Conservation (phyloP, 2,113 vertebrate species). For the Aegypius monachus region DNA sequence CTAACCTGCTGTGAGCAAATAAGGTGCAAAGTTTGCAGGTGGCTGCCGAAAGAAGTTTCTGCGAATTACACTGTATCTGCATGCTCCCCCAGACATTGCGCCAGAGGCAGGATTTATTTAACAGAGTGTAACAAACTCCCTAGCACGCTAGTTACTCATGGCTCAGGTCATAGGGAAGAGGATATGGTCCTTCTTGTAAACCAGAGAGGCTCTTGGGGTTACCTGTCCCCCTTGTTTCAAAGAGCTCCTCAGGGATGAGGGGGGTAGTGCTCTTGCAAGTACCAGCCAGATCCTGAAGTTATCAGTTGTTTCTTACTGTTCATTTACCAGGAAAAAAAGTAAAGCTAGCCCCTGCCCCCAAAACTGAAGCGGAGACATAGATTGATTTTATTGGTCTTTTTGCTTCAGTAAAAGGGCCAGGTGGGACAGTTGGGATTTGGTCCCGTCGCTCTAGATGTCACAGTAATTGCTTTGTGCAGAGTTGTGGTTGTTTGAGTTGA, state of each 20-base stretch:
- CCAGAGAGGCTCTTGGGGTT: not conserved
- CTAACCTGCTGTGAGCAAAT: not conserved
- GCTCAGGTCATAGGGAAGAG: not conserved
- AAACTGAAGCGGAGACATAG: not conserved
- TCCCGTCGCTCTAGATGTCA: not conserved
- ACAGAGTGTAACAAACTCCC: not conserved
- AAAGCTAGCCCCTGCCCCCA: not conserved
- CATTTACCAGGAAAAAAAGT: not conserved
- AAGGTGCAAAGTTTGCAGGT: constrained; percentile 48
- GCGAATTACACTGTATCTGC: not conserved
- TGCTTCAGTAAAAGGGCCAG: not conserved
- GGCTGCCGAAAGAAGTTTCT: constrained; percentile 57
- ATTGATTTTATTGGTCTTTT: not conserved
- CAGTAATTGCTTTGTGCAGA: not conserved
- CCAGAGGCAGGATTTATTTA: not conserved
- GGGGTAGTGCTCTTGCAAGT: not conserved
- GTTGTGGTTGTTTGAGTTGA: not conserved
- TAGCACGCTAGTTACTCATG: not conserved
- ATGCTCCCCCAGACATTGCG: constrained; percentile 30
- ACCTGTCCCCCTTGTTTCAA: not conserved
- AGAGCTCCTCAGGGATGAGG: not conserved
- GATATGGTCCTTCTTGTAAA: not conserved
- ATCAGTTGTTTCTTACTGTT: not conserved
- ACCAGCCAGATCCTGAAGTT: not conserved
- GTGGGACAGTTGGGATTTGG: not conserved